These are phyloP conservation scores for Trematomus bernacchii DNA, from an alignment of 2,797 vertebrate genomes.

Conservation along the genomic window DNA sequence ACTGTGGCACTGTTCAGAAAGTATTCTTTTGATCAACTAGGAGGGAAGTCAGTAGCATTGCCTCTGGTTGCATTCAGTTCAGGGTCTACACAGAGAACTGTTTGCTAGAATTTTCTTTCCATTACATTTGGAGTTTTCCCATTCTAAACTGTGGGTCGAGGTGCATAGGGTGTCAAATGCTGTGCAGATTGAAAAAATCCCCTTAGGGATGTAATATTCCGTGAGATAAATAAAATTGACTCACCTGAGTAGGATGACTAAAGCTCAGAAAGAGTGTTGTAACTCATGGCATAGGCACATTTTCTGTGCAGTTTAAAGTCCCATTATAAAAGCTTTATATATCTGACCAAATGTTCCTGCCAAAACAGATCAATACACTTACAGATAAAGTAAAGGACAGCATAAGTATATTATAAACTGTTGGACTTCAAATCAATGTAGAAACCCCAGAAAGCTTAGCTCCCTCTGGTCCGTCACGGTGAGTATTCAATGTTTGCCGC, in stretches of 20 bases:
- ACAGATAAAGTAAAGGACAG: neutral
- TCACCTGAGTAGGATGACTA: neutral
- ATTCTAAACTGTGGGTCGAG: neutral
- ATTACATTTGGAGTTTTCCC: too few species aligned
- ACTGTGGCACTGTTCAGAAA: neutral
- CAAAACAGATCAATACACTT: conserved; percentile 2
- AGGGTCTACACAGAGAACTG: too few species aligned
- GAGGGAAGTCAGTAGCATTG: too few species aligned
- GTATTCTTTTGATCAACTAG: too few species aligned
- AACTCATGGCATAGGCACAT: neutral
- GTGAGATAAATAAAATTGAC: neutral
- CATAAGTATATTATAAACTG: too few species aligned
- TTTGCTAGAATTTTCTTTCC: too few species aligned
- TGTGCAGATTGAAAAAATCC: neutral
- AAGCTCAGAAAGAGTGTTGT: neutral
- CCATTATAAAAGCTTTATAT: neutral
- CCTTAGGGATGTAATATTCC: neutral
- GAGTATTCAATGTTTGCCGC: neutral
- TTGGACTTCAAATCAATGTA: neutral
- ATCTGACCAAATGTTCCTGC: neutral
- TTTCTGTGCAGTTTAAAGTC: neutral
- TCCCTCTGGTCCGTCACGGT: neutral
- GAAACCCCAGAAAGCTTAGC: conserved; percentile 3
- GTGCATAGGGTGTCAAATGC: neutral
- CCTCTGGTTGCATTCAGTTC: too few species aligned